A percentile compares a stretch with the other conserved stretches of the same genome.
Evolutionary conservation across 2,113 vertebrate genomes (phyloP).

Genomic region (Myrmophylax atrothorax): DNA sequence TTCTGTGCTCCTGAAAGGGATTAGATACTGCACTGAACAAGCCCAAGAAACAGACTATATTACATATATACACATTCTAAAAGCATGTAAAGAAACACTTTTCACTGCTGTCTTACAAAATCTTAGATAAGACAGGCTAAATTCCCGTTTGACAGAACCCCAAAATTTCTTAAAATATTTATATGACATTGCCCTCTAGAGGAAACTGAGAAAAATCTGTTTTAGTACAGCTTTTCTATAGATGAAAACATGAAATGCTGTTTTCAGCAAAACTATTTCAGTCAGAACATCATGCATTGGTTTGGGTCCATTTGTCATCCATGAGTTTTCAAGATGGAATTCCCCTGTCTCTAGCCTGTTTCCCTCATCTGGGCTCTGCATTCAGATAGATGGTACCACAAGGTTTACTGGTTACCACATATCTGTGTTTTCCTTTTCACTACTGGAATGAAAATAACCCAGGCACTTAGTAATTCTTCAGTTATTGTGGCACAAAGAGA

Average conservation of each 20-base stretch:
- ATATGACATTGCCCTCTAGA: constrained; percentile 77
- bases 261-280: not conserved
- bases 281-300: not conserved
- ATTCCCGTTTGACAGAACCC: not conserved
- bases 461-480: not conserved
- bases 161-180: constrained; percentile 64
- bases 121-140: not conserved
- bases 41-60: not conserved
- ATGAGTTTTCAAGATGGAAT: not conserved
- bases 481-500: not conserved
- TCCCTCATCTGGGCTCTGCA: not conserved
- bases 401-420: not conserved
- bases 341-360: not conserved
- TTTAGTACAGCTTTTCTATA: not conserved
- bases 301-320: not conserved
- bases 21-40: not conserved
- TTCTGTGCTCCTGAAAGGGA: not conserved
- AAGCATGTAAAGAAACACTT: not conserved
- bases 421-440: not conserved
- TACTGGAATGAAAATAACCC: not conserved
- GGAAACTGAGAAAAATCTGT: constrained; percentile 51
- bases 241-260: not conserved
- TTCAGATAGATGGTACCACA: not conserved
- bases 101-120: not conserved
- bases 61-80: not conserved